phyloP scores from a whole-genome alignment of 2,888 invertebrate species.

The Aporophyla lueneburgensis region DNA sequence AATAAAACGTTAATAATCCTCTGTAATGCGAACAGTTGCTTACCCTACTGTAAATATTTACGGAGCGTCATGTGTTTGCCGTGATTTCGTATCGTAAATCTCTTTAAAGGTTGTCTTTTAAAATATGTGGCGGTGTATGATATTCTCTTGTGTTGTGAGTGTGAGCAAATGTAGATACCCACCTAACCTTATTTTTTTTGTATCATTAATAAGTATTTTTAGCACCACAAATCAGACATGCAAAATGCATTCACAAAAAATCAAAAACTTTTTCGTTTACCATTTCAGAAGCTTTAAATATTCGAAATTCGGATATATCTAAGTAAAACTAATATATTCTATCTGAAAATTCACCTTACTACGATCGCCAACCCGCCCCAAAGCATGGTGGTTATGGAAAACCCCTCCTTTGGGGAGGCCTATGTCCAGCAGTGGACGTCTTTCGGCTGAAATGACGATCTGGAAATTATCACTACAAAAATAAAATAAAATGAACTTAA shows the following conservation, averaged over 20 bases:
- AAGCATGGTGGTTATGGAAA: too few species aligned
- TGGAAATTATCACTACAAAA: background rate
- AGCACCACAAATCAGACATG: background rate
- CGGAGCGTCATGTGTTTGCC: conserved; percentile 78
- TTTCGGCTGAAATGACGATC: too few species aligned
- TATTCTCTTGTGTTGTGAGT: background rate
- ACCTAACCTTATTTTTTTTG: background rate
- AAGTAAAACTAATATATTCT: background rate
- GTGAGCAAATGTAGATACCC: background rate
- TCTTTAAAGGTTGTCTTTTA: conserved; percentile 62
- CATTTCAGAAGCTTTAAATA: background rate
- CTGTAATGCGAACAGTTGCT: conserved; percentile 69
- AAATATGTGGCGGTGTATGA: conserved; percentile 20
- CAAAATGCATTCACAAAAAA: background rate
- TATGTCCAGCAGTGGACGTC: too few species aligned
- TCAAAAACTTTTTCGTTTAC: background rate
- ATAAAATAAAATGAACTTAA: background rate
- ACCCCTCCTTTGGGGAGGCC: too few species aligned
- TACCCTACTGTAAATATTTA: conserved; percentile 86
- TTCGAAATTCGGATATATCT: background rate
- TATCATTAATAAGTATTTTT: background rate
- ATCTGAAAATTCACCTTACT: background rate
- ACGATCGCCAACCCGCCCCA: too few species aligned
- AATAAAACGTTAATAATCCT: conserved; percentile 83
- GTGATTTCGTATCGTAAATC: conserved; percentile 69